A percentile compares a stretch with the other conserved stretches of the same genome.
Evolutionary conservation across 1,140 invertebrate species (phyloP).

Genomic region (Drosophila melanica): DNA sequence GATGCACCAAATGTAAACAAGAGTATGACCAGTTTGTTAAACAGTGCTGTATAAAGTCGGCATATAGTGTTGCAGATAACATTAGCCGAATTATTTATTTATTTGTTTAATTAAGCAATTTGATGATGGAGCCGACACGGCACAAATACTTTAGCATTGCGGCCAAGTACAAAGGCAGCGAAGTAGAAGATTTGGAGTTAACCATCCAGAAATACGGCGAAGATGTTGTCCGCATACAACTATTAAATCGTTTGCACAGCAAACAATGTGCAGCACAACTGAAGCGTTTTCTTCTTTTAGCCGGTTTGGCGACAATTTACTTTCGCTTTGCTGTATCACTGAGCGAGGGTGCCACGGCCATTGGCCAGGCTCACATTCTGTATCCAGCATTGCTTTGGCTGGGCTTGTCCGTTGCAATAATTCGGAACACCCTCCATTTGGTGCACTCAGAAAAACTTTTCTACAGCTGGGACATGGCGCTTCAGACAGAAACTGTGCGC

Average conservation of each 20-base stretch:
- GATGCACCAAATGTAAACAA: conserved; percentile 47
- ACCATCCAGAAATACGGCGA: conserved; percentile 51
- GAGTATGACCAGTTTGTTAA: conserved; percentile 24
- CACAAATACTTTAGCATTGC: conserved; percentile 57
- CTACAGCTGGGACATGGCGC: conserved; percentile 85
- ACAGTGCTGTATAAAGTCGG: not conserved
- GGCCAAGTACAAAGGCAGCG: conserved; percentile 57
- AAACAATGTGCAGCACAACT: conserved; percentile 47
- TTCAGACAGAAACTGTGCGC: conserved; percentile 84
- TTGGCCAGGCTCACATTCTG: conserved; percentile 47
- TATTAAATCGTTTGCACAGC: conserved; percentile 49
- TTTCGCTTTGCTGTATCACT: conserved; percentile 30
- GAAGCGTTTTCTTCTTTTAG: conserved; percentile 41
- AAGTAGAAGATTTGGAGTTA: conserved; percentile 52
- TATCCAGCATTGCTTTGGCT: conserved; percentile 37
- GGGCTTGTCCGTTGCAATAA: conserved; percentile 10
- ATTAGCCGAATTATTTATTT: conserved; percentile 16
- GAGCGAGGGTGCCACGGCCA: not conserved
- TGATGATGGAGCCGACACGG: conserved; percentile 39
- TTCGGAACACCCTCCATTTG: conserved; percentile 35
- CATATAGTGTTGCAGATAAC: conserved; percentile 7
- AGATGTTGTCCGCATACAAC: conserved; percentile 66
- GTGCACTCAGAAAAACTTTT: conserved; percentile 84
- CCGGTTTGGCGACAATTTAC: conserved; percentile 30
- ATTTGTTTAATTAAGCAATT: conserved; percentile 14